Evolutionary conservation across 92 coral and sea anemone genomes (phyloP).

Genomic region (Palythoa heliodiscus): DNA sequence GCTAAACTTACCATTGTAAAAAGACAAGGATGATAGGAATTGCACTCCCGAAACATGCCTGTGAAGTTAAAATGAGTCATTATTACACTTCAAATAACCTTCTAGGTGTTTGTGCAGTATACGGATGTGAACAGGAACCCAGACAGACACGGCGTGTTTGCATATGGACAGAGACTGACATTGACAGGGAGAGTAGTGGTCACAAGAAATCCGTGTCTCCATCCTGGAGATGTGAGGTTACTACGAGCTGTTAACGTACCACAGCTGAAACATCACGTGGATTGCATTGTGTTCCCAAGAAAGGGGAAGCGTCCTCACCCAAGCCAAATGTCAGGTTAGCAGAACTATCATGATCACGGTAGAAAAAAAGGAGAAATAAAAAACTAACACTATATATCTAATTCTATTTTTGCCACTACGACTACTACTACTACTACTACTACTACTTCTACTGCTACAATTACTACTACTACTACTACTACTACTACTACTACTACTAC

Average conservation of each 20-base stretch:
- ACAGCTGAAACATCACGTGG: slow-evolving; percentile 79
- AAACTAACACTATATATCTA: too few species aligned
- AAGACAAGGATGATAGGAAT: too few species aligned
- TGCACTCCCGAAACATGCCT: too few species aligned
- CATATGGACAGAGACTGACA: slow-evolving; percentile 46
- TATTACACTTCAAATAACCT: background rate
- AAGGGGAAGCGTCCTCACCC: slow-evolving; percentile 93
- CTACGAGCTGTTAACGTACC: slow-evolving; percentile 86
- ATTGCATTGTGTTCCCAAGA: slow-evolving; percentile 90
- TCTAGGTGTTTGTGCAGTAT: slow-evolving; percentile 89
- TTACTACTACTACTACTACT: too few species aligned
- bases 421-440: too few species aligned
- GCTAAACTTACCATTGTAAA: too few species aligned
- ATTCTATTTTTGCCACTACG: too few species aligned
- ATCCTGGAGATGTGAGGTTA: slow-evolving; percentile 94
- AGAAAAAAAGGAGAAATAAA: too few species aligned
- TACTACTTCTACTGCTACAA: too few species aligned
- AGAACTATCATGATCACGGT: background rate
- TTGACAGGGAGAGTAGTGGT: slow-evolving; percentile 82
- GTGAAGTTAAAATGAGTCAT: too few species aligned
- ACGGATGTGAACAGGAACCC: slow-evolving; percentile 74
- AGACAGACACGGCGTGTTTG: slow-evolving; percentile 63
- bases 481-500: too few species aligned
- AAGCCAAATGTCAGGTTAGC: slow-evolving; percentile 93
- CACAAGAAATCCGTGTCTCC: slow-evolving; percentile 94